Base-by-base conservation (phyloP, 2,797 vertebrate species). In the Cheirogaleus major region DNA sequence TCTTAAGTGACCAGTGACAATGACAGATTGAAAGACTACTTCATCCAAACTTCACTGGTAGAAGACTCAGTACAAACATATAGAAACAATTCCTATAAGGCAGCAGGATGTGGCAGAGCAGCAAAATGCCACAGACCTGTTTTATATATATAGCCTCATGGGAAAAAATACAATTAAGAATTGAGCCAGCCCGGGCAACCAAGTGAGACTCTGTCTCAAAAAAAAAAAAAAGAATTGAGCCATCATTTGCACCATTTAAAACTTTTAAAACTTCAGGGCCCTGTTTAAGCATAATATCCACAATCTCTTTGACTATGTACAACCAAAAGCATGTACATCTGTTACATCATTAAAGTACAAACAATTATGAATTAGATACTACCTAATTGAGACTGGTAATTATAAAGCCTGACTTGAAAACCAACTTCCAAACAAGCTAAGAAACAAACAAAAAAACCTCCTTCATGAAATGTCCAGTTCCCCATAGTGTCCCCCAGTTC, bases 41-140 rank as follows among this genome's bases (percentile, higher is more conserved):
- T 97, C 55, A 91, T 55, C 57, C 38, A 73, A 91, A 81, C 57
- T 73, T 89, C 55, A 87, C 1, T 67, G 48, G 38, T 80, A 72
- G n/a, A 92, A 87, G 63, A 95, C 43, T 86, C 65, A 89, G 83
- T 57, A 30, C 41, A 91, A 93, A 95, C 30, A 93, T 45, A 78
- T 75, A 95, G 52, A 87, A 92, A 84, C 59, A 89, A 79, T 88
- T 96, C 38, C 57, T 79, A 89, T 83, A 92, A 92, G 69, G 45
- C 32, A 41, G 65, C 61, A 88, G 57, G 52, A 91, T 88, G 32
- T 43, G 22, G 48, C 43, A 90, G 48, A 85, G 27, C 43, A 88
- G 72, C 43, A 92, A 88, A 85, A 79, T 69, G 38, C 52, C 88
- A 84, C 45, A 85, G 79, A 79, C 45, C 32, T 93, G 38, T 72